Percentiles rank a stretch among this genome's conserved stretches.
Conservation (phyloP, 2,113 vertebrate species). For the Lycocorax pyrrhopterus region DNA sequence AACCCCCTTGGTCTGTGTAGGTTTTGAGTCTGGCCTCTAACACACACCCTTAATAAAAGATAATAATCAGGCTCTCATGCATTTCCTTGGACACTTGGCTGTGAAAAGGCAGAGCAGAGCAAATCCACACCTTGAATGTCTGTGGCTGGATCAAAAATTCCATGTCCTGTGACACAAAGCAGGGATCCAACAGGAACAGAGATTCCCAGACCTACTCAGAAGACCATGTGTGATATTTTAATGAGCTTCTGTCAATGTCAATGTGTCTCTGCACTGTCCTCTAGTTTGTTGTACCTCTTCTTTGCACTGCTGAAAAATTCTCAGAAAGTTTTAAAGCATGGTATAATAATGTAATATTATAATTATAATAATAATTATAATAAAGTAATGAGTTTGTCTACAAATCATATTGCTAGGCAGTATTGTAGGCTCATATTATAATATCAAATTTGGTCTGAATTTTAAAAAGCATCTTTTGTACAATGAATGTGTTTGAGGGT, state of each 20-base stretch:
- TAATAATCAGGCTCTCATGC: neutral
- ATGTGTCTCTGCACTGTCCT: neutral
- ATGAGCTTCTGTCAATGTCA: neutral
- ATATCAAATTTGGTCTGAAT: neutral
- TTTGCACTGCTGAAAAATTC: neutral
- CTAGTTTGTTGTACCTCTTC: neutral
- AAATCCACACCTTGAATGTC: neutral
- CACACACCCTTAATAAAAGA: neutral
- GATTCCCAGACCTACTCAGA: neutral
- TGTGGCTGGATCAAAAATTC: neutral
- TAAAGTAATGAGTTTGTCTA: neutral
- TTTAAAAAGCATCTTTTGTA: neutral
- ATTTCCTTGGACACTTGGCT: neutral
- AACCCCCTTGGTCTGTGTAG: neutral
- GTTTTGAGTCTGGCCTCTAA: neutral
- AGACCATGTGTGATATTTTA: neutral
- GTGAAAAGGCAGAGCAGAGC: neutral
- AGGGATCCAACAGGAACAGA: neutral
- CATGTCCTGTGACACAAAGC: accelerated
- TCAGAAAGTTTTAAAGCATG: neutral
- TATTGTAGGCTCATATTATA: neutral
- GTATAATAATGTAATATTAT: neutral
- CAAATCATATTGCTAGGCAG: neutral
- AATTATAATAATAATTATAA: too few relatives aligned
- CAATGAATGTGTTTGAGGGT: neutral